A percentile compares a stretch with the other conserved stretches of the same genome.
phyloP scores from a whole-genome alignment of 2,797 vertebrate genomes.

The Tenualosa ilisha region DNA sequence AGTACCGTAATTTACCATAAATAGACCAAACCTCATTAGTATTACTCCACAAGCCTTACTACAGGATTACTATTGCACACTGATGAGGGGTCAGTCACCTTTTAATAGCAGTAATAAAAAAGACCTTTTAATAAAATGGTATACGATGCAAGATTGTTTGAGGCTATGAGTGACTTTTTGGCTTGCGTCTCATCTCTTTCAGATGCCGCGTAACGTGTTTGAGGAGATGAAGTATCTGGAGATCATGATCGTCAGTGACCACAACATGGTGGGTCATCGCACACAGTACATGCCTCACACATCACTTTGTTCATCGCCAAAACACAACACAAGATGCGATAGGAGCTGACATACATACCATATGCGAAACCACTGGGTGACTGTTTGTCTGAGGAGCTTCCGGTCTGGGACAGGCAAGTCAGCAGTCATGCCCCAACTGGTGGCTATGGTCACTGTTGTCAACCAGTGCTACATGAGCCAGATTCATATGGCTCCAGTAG shows the following conservation, averaged over 20 bases:
- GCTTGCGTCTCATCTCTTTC: conserved; percentile 42
- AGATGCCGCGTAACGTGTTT: conserved; percentile 90
- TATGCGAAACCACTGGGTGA: background rate
- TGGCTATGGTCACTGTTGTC: background rate
- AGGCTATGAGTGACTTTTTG: background rate
- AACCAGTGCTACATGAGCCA: background rate
- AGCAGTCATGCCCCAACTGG: background rate
- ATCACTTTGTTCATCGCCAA: background rate
- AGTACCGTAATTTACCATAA: background rate
- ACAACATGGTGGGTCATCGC: conserved; percentile 86
- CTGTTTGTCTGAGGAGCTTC: background rate
- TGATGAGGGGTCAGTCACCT: background rate
- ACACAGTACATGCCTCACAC: background rate
- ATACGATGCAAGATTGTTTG: no score
- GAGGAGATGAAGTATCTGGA: conserved; percentile 98
- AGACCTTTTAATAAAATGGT: no score
- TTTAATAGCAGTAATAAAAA: background rate
- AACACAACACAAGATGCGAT: background rate
- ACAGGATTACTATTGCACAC: background rate
- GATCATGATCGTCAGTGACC: conserved; percentile 95
- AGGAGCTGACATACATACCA: background rate
- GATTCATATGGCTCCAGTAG: background rate
- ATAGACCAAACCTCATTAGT: background rate
- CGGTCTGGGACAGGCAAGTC: background rate
- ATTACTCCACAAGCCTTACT: background rate